These are phyloP conservation scores for Catocala sponsa DNA, from an alignment of 2,888 invertebrate species.

Conservation along the genomic window DNA sequence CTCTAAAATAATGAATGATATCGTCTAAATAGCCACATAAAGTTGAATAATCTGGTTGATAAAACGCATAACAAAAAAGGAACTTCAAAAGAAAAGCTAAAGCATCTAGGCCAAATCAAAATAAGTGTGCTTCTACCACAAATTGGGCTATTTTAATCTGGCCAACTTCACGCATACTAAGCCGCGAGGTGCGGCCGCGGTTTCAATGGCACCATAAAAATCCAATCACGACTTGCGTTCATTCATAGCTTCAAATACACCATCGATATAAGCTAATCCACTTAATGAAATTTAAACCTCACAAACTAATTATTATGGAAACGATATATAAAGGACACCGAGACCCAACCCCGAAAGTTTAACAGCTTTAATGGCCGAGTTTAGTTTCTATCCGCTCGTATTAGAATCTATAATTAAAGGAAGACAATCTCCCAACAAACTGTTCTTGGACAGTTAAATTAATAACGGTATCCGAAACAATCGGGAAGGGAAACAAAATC, in stretches of 20 bases:
- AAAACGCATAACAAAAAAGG: constrained; percentile 2
- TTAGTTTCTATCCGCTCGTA: constrained; percentile 25
- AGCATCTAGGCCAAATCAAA: constrained; percentile 36
- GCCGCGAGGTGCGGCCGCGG: constrained; percentile 31
- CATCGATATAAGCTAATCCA: constrained; percentile 23
- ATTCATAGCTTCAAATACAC: constrained; percentile 13
- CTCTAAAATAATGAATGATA: too few relatives aligned
- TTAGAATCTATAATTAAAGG: constrained; percentile 32
- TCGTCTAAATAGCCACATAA: too few relatives aligned
- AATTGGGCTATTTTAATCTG: constrained; percentile 34
- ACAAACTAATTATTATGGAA: constrained; percentile 29
- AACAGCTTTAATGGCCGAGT: constrained; percentile 30
- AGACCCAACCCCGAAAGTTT: constrained; percentile 31
- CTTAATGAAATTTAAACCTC: constrained; percentile 29
- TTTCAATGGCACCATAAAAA: constrained; percentile 38
- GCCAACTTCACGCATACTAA: constrained; percentile 30
- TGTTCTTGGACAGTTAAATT: constrained; percentile 32
- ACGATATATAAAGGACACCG: constrained; percentile 20
- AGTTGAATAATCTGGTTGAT: background rate
- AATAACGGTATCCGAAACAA: constrained; percentile 19
- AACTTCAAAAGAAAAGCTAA: constrained; percentile 26
- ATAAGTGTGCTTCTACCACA: constrained; percentile 37
- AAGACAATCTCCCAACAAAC: constrained; percentile 18
- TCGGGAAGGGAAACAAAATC: constrained; percentile 21
- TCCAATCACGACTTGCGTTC: constrained; percentile 32